Evolutionary conservation across 2,113 vertebrate genomes (phyloP).

Genomic region (Sula dactylatra): DNA sequence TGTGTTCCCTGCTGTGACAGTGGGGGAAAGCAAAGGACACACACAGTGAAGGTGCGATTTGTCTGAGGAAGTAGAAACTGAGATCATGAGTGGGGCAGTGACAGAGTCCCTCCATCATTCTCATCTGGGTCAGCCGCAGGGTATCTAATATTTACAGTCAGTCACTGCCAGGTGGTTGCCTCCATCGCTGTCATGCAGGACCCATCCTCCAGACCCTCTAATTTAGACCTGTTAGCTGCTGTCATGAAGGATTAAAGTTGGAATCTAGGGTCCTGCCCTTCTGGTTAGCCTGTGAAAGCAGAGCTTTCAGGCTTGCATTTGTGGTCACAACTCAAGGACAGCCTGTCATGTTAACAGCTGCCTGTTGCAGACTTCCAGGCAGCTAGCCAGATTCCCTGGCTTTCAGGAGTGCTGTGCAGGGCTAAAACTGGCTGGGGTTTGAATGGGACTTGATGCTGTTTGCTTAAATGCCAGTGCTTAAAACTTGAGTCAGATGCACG

Average conservation of each 20-base stretch:
- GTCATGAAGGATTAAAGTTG: background rate
- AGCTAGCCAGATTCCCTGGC: background rate
- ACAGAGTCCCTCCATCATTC: background rate
- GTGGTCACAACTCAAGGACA: background rate
- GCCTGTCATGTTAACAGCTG: background rate
- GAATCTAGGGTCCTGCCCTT: background rate
- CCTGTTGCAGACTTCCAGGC: background rate
- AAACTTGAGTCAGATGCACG: background rate
- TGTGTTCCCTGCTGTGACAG: background rate
- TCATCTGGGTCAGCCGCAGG: background rate
- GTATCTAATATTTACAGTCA: background rate
- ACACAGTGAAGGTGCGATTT: background rate
- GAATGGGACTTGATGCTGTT: background rate
- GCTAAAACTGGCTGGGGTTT: background rate
- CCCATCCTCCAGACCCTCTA: background rate
- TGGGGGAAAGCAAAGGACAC: background rate
- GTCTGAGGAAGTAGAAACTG: background rate
- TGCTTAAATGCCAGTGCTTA: background rate
- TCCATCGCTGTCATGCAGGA: background rate
- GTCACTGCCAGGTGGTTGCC: background rate
- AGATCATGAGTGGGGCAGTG: background rate
- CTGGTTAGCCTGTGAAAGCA: background rate
- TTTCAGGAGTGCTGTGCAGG: background rate
- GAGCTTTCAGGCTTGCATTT: background rate
- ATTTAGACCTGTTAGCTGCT: background rate